phyloP scores from a whole-genome alignment of 1,140 invertebrate species.

The Anastrepha ludens region DNA sequence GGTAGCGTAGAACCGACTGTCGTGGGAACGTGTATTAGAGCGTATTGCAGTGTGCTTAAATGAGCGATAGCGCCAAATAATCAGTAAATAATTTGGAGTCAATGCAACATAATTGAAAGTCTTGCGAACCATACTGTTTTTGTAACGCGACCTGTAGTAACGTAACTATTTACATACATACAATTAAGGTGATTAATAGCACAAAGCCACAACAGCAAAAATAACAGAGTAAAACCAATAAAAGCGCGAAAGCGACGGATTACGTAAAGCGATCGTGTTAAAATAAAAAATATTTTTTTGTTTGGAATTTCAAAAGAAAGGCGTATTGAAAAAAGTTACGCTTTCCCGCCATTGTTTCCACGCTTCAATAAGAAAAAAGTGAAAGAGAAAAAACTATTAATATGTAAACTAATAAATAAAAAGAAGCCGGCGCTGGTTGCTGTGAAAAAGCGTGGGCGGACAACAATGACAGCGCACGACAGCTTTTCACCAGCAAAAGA shows the following conservation, averaged over 20 bases:
- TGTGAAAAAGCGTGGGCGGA: slow-evolving; percentile 46
- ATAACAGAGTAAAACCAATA: background rate
- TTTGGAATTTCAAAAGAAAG: background rate
- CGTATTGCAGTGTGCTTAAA: background rate
- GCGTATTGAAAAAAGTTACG: background rate
- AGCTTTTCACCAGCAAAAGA: slow-evolving; percentile 32
- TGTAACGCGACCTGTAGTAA: background rate
- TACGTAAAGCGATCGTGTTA: slow-evolving; percentile 13
- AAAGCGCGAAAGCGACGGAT: background rate
- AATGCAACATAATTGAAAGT: slow-evolving; percentile 44
- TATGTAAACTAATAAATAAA: background rate
- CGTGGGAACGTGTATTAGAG: background rate
- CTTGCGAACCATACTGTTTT: background rate
- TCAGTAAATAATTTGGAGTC: slow-evolving; percentile 11
- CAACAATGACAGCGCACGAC: background rate
- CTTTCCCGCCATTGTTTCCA: slow-evolving; percentile 47
- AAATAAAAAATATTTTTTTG: background rate
- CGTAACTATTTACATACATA: background rate
- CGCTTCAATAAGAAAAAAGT: slow-evolving; percentile 47
- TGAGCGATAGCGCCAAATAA: background rate
- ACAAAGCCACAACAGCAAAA: background rate
- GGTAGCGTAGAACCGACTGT: too few species aligned
- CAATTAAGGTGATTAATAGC: slow-evolving; percentile 10
- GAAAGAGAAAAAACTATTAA: background rate
- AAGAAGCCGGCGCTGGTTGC: background rate